Base-by-base conservation (phyloP, 2,888 invertebrate species). In the Temnothorax unifasciatus region DNA sequence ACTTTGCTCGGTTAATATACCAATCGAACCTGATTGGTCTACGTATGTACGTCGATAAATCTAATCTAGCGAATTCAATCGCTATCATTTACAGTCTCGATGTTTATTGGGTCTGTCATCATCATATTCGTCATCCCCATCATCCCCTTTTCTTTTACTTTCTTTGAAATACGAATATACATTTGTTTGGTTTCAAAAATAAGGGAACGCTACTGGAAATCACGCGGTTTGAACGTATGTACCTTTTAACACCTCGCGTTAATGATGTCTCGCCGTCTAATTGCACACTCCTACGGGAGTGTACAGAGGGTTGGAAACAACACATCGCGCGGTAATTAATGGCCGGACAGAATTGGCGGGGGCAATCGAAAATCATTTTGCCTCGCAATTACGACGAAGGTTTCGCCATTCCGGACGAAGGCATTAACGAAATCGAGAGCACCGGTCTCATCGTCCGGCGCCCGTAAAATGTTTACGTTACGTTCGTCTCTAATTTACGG, bases 291-390 rank as follows among this genome's bases (percentile, higher is more conserved):
- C 87, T 89, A 77, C 63, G 47, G 13, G 9, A 54, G 52, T 13
- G 59, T 25, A 41, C 6, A 73, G 38, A 61, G 74, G 52, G 11
- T 63, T 52, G 25, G n/a, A 61, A 68, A 84, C 47, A 47, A 50
- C 84, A 50, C 84, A 89, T 88, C 71, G 81, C 85, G 82, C 85
- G 77, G 61, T 85, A 89, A 89, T 89, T 89, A 89, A 89, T 83
- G 84, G 66, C 68, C 44, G 85, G 66, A 77, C 66, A 63, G 84
- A 88, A 87, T 83, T 84, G 66, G 52, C 63, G 71, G 15, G 29
- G 83, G 64, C 83, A 83, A 87, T 86, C 83, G 85, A 82, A 69
- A 87, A 88, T 88, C 73, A 88, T 88, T 89, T 89, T 73, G 84
- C 66, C 82, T 83, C 66, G 75, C 79, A 61, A 85, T 88, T 83